Percentiles rank a stretch among this genome's conserved stretches.
phyloP scores from a whole-genome alignment of 2,888 invertebrate genomes.

The Diachrysia chrysitis region DNA sequence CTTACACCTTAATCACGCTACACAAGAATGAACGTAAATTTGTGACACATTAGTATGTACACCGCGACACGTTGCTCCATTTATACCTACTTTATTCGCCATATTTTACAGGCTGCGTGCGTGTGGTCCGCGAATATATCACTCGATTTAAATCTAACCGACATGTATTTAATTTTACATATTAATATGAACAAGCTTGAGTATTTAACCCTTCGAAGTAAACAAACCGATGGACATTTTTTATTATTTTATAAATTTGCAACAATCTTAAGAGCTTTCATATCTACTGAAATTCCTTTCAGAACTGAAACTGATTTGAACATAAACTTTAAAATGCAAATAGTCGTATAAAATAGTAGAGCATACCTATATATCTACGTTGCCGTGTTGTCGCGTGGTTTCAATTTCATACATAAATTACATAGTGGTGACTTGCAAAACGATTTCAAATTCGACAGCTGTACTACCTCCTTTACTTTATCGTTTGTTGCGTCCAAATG shows the following conservation, averaged over 20 bases:
- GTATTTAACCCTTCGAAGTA: constrained; percentile 22
- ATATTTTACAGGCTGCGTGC: constrained; percentile 47
- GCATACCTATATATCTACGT: no score
- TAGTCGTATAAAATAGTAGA: background rate
- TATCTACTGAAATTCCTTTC: background rate
- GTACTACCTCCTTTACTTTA: background rate
- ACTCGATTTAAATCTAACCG: constrained; percentile 39
- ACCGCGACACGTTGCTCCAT: constrained; percentile 50
- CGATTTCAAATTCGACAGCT: constrained; percentile 11
- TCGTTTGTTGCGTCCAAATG: constrained; percentile 18
- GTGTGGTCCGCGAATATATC: constrained; percentile 37
- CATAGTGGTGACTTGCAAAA: constrained; percentile 24
- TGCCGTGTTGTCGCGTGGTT: constrained; percentile 15
- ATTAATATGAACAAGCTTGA: constrained; percentile 13
- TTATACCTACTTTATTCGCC: constrained; percentile 42
- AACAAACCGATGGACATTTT: no score
- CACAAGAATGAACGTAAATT: constrained; percentile 23
- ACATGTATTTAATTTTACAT: constrained; percentile 35
- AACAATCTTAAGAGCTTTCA: no score
- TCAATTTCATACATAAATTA: constrained; percentile 7
- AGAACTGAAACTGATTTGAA: background rate
- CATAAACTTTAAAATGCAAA: background rate
- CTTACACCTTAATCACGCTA: constrained; percentile 21
- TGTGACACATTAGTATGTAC: constrained; percentile 38
- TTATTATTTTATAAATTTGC: no score